Percentiles rank a stretch among this genome's conserved stretches.
These are phyloP conservation scores for Hipposideros larvatus DNA, from an alignment of 2,797 vertebrate genomes.

Conservation along the genomic window DNA sequence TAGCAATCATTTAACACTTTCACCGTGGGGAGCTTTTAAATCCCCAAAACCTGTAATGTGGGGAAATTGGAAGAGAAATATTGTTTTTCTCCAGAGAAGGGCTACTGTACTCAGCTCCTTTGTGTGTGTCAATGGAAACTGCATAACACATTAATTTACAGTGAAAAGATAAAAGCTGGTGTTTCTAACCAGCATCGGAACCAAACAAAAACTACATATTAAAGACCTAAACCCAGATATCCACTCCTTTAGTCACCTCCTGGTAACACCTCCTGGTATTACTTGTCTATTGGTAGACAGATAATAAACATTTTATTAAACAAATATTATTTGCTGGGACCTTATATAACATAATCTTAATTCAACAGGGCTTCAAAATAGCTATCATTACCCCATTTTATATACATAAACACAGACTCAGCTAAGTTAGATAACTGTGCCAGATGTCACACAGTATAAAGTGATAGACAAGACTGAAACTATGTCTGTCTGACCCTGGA, in stretches of 20 bases:
- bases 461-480: neutral
- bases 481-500: neutral
- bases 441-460: neutral
- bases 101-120: neutral
- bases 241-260: neutral
- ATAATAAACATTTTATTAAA: slow-evolving; percentile 7
- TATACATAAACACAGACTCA: neutral
- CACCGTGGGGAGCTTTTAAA: neutral
- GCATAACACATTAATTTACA: neutral
- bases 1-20: neutral
- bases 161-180: neutral
- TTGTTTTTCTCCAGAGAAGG: neutral
- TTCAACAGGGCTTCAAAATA: neutral
- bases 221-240: neutral
- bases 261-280: neutral
- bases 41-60: neutral
- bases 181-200: neutral
- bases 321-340: neutral
- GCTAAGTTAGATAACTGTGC: neutral
- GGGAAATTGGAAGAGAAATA: neutral
- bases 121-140: neutral
- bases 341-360: neutral
- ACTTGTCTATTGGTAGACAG: neutral
- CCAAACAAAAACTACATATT: neutral
- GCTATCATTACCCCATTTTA: slow-evolving; percentile 3